Percentiles rank a stretch among this genome's conserved stretches.
phyloP scores from a whole-genome alignment of 1,140 invertebrate genomes.

The Stegodyphus mimosarum region DNA sequence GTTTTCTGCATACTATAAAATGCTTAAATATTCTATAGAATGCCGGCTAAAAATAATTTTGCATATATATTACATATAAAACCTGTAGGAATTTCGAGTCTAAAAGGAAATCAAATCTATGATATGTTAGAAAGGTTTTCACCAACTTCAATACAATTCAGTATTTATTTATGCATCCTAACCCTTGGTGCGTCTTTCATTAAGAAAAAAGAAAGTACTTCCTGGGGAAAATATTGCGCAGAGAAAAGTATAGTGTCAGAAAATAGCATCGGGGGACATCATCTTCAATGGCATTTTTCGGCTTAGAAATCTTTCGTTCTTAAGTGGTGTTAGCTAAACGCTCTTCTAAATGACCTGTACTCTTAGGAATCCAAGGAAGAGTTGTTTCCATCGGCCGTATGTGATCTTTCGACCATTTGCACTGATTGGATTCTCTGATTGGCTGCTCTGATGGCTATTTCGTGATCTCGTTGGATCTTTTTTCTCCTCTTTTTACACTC shows the following conservation, averaged over 20 bases:
- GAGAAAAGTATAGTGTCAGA: background rate
- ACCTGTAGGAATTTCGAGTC: too few relatives aligned
- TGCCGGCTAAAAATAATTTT: too few relatives aligned
- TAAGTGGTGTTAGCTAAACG: conserved; percentile 59
- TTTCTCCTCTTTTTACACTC: conserved; percentile 8
- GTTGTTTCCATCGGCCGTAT: conserved; percentile 43
- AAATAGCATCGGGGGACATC: background rate
- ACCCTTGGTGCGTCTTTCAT: too few relatives aligned
- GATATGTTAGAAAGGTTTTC: too few relatives aligned
- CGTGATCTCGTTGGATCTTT: conserved; percentile 48
- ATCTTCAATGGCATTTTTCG: background rate
- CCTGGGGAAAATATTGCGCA: too few relatives aligned
- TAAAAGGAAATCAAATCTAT: too few relatives aligned
- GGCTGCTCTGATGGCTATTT: conserved; percentile 49
- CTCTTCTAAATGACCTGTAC: conserved; percentile 52
- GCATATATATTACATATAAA: too few relatives aligned
- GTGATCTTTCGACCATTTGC: conserved; percentile 58
- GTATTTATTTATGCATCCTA: too few relatives aligned
- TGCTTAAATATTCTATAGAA: too few relatives aligned
- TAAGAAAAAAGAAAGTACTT: too few relatives aligned
- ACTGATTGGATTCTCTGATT: conserved; percentile 52
- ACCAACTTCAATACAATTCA: too few relatives aligned
- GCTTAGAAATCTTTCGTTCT: conserved; percentile 14
- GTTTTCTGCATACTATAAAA: too few relatives aligned
- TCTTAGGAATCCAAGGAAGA: conserved; percentile 49